Base-by-base conservation (phyloP, 1,140 invertebrate species). In the Euglossa dilemma region DNA sequence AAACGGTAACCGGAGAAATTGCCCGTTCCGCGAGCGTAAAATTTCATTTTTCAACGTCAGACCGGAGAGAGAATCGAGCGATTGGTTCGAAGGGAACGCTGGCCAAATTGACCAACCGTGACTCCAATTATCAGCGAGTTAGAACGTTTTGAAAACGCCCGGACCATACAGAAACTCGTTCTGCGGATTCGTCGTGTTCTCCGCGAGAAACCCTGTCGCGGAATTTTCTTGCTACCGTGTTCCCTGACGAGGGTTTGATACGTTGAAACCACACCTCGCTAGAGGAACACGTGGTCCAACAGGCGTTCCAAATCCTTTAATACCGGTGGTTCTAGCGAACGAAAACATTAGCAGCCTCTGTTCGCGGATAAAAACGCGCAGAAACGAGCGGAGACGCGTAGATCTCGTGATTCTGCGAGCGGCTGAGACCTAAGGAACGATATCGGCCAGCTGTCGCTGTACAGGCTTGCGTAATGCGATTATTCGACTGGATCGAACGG, bases 401-500 rank as follows among this genome's bases (percentile, higher is more conserved):
- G 8, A 9, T 61, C 14, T 11, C 12, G 12, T 7, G 14, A 14
- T n/a, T n/a, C 66, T 9, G 43, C 6, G 5, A n/a, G 8, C 45
- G 90, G 77, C 92, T 90, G 7, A 0, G 6, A n/a, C 9, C n/a
- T 50, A 11, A 52, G 43, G 71, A 72, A 57, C 4, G 78, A 83
- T 56, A 83, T 56, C 52, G n/a, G 25, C 59, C 3, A n/a, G 18
- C 6, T 23, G 6, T 23, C 7, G 52, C 2, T 14, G 52, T 52
- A 52, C 52, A 52, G n/a, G 12, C 12, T 12, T 57, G 9, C 0
- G 23, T 56, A 57, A 57, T 57, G 20, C 1, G 20, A 4, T 25
- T 11, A 4, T 20, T 59, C 64, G 23, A 9, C 23, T 6, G 12
- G 6, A 18, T 52, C 36, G 6, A 14, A 77, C 20, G 14, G 54